phyloP scores from a whole-genome alignment of 2,888 invertebrate species.

The Colletes collaris region DNA sequence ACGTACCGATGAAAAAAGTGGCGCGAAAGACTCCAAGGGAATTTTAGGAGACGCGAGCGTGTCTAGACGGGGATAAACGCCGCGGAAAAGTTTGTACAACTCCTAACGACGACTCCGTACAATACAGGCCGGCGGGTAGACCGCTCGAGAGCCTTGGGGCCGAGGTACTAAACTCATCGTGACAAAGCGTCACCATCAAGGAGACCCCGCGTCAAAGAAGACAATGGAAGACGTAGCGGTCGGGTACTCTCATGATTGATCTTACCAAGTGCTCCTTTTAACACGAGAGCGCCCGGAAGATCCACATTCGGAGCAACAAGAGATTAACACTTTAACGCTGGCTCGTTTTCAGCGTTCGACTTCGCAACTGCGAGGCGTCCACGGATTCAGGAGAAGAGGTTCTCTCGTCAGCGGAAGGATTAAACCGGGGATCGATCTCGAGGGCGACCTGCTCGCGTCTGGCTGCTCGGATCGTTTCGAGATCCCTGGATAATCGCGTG shows the following conservation, averaged over 20 bases:
- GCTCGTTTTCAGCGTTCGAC: too few relatives aligned
- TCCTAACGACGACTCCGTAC: not conserved
- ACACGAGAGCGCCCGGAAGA: slow-evolving; percentile 57
- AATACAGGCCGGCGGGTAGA: not conserved
- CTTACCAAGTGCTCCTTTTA: slow-evolving; percentile 66
- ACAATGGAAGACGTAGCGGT: slow-evolving; percentile 70
- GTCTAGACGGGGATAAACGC: too few relatives aligned
- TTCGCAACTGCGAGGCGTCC: too few relatives aligned
- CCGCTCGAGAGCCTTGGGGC: slow-evolving; percentile 39
- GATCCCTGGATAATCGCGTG: too few relatives aligned
- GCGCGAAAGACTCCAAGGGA: too few relatives aligned
- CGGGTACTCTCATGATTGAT: slow-evolving; percentile 75
- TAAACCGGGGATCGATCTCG: too few relatives aligned
- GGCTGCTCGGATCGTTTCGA: too few relatives aligned
- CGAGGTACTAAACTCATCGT: slow-evolving; percentile 56
- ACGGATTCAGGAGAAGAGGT: too few relatives aligned
- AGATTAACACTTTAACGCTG: slow-evolving; percentile 54
- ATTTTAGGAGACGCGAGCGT: too few relatives aligned
- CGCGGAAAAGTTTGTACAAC: slow-evolving; percentile 15
- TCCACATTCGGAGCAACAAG: slow-evolving; percentile 69
- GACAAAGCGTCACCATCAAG: slow-evolving; percentile 61
- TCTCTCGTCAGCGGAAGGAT: too few relatives aligned
- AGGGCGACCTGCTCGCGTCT: too few relatives aligned
- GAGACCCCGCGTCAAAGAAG: slow-evolving; percentile 62
- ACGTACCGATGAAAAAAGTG: too few relatives aligned